Evolutionary conservation across 2,888 invertebrate species (phyloP).

Genomic region (Trachelus stipa): DNA sequence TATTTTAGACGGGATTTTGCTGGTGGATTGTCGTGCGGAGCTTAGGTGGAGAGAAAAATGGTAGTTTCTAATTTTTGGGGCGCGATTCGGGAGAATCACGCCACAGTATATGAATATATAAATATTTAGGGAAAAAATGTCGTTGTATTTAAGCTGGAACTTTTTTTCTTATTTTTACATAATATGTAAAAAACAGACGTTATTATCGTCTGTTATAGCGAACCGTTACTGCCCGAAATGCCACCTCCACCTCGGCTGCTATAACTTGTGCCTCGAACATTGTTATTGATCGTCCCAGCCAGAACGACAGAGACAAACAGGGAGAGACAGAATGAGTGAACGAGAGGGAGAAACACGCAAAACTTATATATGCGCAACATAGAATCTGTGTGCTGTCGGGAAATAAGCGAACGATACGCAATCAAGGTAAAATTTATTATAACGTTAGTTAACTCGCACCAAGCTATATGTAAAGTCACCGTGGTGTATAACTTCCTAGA

Average conservation of each 20-base stretch:
- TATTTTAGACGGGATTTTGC: too few species aligned
- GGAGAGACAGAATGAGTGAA: not conserved
- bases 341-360: not conserved
- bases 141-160: not conserved
- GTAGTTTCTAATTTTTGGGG: too few species aligned
- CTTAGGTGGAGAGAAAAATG: too few species aligned
- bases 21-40: too few species aligned
- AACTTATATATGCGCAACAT: not conserved
- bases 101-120: not conserved
- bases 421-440: not conserved
- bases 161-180: not conserved
- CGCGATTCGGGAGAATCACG: too few species aligned
- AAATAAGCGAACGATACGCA: not conserved
- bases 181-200: too few species aligned
- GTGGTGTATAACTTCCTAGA: slow-evolving; percentile 67
- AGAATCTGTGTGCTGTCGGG: not conserved
- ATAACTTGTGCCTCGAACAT: not conserved
- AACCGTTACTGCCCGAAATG: not conserved
- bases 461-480: slow-evolving; percentile 20
- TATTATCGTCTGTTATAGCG: not conserved
- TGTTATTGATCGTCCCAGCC: not conserved
- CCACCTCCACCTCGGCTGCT: not conserved
- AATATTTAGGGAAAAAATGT: not conserved
- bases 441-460: not conserved
- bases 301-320: not conserved